These are phyloP conservation scores for Lathamus discolor DNA, from an alignment of 2,113 vertebrate species.

Conservation along the genomic window DNA sequence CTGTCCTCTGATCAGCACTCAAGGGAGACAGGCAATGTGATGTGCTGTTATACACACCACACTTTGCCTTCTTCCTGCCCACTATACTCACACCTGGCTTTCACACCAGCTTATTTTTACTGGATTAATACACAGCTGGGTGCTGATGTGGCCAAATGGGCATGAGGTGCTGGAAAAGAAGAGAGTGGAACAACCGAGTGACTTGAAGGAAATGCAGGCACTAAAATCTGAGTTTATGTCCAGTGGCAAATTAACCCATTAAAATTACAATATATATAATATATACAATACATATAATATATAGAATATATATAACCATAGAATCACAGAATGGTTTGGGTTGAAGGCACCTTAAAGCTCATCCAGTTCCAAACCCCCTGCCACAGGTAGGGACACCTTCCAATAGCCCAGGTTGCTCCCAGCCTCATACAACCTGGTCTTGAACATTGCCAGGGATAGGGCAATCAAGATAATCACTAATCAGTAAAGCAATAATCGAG, in stretches of 20 bases:
- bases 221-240: background rate
- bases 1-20: background rate
- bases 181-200: background rate
- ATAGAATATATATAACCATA: background rate
- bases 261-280: background rate
- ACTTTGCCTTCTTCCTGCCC: background rate
- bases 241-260: background rate
- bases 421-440: background rate
- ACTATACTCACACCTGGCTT: background rate
- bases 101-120: background rate
- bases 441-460: background rate
- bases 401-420: background rate
- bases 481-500: background rate
- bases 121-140: background rate
- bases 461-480: background rate
- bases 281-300: no score
- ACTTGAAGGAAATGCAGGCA: background rate
- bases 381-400: background rate
- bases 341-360: background rate
- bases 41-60: fast-evolving
- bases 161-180: background rate
- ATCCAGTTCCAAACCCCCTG: background rate
- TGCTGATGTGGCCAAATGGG: background rate
- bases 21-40: fast-evolving
- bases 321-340: background rate